Base-by-base conservation (phyloP, 2,797 vertebrate species). In the Aythya fuligula region DNA sequence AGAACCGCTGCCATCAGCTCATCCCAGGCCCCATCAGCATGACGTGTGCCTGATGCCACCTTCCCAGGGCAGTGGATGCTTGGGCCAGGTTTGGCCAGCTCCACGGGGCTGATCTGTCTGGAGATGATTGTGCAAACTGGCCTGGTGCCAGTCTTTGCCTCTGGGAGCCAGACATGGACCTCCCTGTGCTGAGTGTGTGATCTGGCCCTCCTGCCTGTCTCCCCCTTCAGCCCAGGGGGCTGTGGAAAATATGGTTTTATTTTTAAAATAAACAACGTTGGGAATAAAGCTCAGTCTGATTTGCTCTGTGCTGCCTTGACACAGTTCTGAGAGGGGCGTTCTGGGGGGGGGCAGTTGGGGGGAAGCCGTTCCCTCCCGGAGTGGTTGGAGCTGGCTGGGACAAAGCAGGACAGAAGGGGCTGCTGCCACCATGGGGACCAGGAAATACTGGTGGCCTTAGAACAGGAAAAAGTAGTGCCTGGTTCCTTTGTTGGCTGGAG, bases 1-100 rank as follows among this genome's bases (percentile, higher is more conserved):
- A 3, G 5, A 61, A 54, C 6, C 2, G 18, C n/a, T 9, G 51
- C 2, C 4, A 7, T 3, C 32, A 34, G 51, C 30, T 24, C 30
- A 54, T 61, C 41, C 8, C 34, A 17, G 0, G 66, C 65, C 3
- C 8, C 8, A 21, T 38, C 1, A 8, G 73, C 51, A 18, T 61
- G 2, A 10, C 0, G 9, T 12, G 17, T 17, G 69, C 77, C 1
- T 3, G 12, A 9, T 54, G 54, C 54, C 41, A 57, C 60, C n/a
- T 36, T 72, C 54, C 41, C 2, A 0, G 0, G 3, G 45, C 53
- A 4, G 5, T 34, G 3, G 77, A 3, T 9, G 0, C 70, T 60
- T 16, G 0, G 8, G 57, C 65, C 4, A 2, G 36, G 41, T 30
- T 49, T 20, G 25, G 36, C n/a, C 1, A 4, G 34, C 36, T 53